Base-by-base conservation (phyloP, 2,888 invertebrate species). In the Acleris cristana region DNA sequence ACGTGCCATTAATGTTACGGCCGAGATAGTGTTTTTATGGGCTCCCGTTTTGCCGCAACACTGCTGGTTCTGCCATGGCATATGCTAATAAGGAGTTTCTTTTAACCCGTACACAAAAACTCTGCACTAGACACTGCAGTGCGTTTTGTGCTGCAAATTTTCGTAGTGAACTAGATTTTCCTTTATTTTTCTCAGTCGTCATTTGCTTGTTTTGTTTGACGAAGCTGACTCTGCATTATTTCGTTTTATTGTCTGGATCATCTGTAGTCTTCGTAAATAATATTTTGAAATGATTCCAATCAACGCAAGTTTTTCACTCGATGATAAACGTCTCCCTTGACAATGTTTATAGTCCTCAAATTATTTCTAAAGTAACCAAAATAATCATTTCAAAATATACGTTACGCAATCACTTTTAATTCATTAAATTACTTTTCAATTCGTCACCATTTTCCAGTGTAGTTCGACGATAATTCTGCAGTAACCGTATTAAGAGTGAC, bases 81-180 rank as follows among this genome's bases (percentile, higher is more conserved):
- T 90, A 91, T 92, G 91, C 88, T 88, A 90, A 92, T 90, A 84
- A 85, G 85, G 81, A 81, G 85, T 89, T 90, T 87, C 89, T 90
- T 90, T 88, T 82, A 85, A 83, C 85, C 82, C 86, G 85, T 85
- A 90, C 89, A 91, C 64, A 91, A 91, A 92, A 92, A 86, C 89
- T 88, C 92, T 91, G 92, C 92, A 92, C 90, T 87, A 86, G 85
- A 86, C 83, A 89, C 92, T 92, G 92, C 92, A 92, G 88, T 92
- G 91, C 89, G 89, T 91, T 92, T 91, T 92, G 90, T 85, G 84
- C 90, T 92, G 92, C 91, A 89, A 91, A 90, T 92, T 40, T 90
- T 78, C 70, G 69, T 72, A 70, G 72, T 58, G 62, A 53, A 52
- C 45, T 53, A 26, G 48, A 63, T 63, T 58, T 62, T 18, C 14